Percentiles rank a stretch among this genome's conserved stretches.
phyloP scores from a whole-genome alignment of 2,113 vertebrate genomes.

The Salvelinus alpinus region DNA sequence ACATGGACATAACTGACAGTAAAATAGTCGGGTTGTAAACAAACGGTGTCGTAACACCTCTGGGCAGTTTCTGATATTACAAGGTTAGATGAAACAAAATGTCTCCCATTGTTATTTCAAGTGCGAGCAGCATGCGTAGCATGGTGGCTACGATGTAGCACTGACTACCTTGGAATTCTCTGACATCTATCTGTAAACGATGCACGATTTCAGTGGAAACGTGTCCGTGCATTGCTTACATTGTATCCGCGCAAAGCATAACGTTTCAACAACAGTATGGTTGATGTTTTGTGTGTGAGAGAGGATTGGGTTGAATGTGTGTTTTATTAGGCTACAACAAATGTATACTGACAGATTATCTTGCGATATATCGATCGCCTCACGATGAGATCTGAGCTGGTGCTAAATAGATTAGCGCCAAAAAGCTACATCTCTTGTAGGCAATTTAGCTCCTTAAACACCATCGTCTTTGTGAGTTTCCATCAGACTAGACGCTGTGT shows the following conservation, averaged over 20 bases:
- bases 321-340: too few species aligned
- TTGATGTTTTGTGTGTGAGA: neutral
- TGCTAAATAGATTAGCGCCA: too few species aligned
- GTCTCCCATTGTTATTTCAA: slow-evolving; percentile 34
- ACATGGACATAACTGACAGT: neutral
- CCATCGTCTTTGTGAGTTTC: too few species aligned
- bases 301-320: neutral
- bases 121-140: slow-evolving; percentile 4
- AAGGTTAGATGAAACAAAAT: slow-evolving; percentile 39
- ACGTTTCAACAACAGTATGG: too few species aligned
- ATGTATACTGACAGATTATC: too few species aligned
- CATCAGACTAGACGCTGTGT: too few species aligned
- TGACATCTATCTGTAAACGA: neutral
- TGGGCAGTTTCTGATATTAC: neutral
- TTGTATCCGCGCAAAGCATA: neutral
- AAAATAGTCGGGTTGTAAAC: slow-evolving; percentile 3
- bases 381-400: too few species aligned
- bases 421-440: too few species aligned
- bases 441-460: too few species aligned
- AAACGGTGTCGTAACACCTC: neutral
- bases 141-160: neutral
- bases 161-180: neutral
- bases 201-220: neutral
- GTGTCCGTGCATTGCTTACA: neutral
- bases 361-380: too few species aligned